phyloP scores from a whole-genome alignment of 2,797 vertebrate species.

The Hephaestus fuliginosus region DNA sequence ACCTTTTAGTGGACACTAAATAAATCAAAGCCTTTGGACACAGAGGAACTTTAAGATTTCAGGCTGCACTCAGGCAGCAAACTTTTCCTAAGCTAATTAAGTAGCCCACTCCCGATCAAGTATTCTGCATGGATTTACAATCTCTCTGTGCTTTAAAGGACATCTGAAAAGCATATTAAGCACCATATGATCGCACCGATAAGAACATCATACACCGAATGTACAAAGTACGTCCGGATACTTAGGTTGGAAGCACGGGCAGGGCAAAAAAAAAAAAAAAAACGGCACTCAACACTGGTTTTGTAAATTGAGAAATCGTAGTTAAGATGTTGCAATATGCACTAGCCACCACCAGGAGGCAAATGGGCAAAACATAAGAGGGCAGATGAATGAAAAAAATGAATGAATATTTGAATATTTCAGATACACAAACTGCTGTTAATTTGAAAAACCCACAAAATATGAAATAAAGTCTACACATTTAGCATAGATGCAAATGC shows the following conservation, averaged over 20 bases:
- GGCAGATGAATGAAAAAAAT: not conserved
- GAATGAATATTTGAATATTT: not conserved
- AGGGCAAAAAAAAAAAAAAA: not conserved
- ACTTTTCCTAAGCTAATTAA: slow-evolving; percentile 18
- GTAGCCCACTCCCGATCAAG: slow-evolving; percentile 25
- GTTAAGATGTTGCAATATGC: not conserved
- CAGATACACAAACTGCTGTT: not conserved
- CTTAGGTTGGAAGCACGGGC: not conserved
- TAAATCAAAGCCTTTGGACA: not conserved
- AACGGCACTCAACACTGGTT: not conserved
- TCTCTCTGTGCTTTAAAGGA: slow-evolving; percentile 18
- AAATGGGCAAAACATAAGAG: not conserved
- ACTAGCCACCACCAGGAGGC: slow-evolving; percentile 1
- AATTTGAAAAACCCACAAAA: slow-evolving; percentile 14
- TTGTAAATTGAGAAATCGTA: not conserved
- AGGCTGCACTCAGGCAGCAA: slow-evolving; percentile 6
- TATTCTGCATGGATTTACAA: slow-evolving; percentile 14
- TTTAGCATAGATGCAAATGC: not conserved
- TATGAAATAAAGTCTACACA: not conserved
- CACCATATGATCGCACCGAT: slow-evolving; percentile 14
- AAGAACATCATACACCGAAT: not conserved
- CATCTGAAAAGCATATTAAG: slow-evolving; percentile 15
- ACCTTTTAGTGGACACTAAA: slow-evolving; percentile 34
- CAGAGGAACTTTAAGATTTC: slow-evolving; percentile 1
- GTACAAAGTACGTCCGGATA: not conserved